Evolutionary conservation across 2,797 vertebrate genomes (phyloP).

Genomic region (Urophycis tenuis): DNA sequence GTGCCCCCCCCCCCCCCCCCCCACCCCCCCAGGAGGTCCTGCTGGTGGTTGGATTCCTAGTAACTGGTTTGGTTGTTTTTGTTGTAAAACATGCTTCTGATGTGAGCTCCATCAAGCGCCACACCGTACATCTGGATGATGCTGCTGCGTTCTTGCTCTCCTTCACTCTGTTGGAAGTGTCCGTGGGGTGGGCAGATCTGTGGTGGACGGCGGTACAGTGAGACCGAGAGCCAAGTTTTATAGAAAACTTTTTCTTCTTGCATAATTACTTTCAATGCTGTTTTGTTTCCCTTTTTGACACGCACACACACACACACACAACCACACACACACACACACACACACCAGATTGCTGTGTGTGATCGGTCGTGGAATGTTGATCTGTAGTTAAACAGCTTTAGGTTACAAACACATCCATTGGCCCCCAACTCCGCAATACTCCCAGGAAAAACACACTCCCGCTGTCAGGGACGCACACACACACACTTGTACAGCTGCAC

Average conservation of each 20-base stretch:
- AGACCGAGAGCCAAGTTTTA: background rate
- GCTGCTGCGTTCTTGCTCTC: background rate
- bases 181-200: background rate
- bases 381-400: slow-evolving; percentile 69
- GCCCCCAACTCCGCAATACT: slow-evolving; percentile 24
- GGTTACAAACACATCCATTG: slow-evolving; percentile 51
- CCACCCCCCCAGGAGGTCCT: background rate
- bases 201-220: background rate
- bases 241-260: slow-evolving; percentile 27
- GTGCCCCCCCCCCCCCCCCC: background rate
- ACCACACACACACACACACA: slow-evolving; percentile 2
- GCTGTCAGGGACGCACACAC: slow-evolving; percentile 40
- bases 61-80: background rate
- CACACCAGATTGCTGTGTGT: slow-evolving; percentile 35
- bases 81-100: background rate
- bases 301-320: slow-evolving; percentile 3
- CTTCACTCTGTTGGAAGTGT: background rate
- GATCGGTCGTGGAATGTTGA: slow-evolving; percentile 70
- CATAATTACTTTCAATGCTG: slow-evolving; percentile 35
- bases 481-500: slow-evolving; percentile 28
- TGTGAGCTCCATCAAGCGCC: background rate
- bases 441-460: slow-evolving; percentile 5
- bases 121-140: background rate
- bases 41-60: slow-evolving; percentile 13
- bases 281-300: slow-evolving; percentile 40